A percentile compares a stretch with the other conserved stretches of the same genome.
Evolutionary conservation across 2,113 vertebrate genomes (phyloP).

Genomic region (Cyphomyrus discorhynchus): DNA sequence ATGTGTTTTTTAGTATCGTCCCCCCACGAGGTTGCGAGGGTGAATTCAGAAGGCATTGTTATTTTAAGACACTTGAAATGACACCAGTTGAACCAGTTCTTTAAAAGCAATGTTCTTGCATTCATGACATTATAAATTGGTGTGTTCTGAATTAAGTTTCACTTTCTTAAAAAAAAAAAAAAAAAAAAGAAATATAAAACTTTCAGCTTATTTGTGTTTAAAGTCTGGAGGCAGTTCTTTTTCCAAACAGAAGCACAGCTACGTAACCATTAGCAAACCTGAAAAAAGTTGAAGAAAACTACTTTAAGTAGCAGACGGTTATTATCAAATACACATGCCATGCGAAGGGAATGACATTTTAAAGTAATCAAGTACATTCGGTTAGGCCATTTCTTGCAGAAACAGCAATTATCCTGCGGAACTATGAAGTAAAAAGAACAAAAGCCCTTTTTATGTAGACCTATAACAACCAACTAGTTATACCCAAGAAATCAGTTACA

Average conservation of each 20-base stretch:
- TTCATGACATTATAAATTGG: neutral
- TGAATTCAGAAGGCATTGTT: neutral
- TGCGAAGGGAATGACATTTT: constrained; percentile 1
- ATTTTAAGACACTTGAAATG: neutral
- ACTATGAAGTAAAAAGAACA: constrained; percentile 11
- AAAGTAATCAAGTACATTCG: constrained; percentile 7
- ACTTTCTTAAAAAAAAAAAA: neutral
- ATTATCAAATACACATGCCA: constrained; percentile 2
- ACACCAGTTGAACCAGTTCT: neutral
- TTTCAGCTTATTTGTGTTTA: neutral
- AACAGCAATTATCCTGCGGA: neutral
- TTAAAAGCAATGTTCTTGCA: neutral
- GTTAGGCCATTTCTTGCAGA: neutral
- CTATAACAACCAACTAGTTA: neutral
- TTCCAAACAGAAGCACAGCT: neutral
- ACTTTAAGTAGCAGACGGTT: neutral
- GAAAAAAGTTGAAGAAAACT: constrained; percentile 7
- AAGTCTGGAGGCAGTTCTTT: neutral
- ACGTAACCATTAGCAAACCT: neutral
- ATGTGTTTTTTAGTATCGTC: neutral
- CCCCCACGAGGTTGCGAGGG: neutral
- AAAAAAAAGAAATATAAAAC: neutral
- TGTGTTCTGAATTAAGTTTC: neutral
- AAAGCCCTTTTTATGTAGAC: constrained; percentile 16
- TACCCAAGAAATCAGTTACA: neutral